A percentile compares a stretch with the other conserved stretches of the same genome.
phyloP scores from a whole-genome alignment of 2,888 invertebrate species.

The Nemapogon koenigi region DNA sequence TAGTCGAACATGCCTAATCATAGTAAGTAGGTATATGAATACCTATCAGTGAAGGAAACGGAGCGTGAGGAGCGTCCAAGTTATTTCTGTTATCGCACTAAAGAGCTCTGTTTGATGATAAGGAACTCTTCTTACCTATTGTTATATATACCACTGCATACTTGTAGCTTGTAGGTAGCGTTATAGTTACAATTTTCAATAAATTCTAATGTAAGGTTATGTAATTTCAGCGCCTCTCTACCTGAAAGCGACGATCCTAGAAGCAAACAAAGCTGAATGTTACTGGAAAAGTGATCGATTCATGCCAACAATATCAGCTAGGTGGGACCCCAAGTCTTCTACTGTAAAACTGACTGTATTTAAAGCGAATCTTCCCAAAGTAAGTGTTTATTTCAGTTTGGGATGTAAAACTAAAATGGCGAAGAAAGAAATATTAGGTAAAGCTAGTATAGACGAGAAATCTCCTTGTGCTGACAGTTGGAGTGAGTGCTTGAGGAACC shows the following conservation, averaged over 20 bases:
- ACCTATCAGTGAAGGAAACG: no score
- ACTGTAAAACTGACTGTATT: conserved; percentile 68
- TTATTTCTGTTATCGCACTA: no score
- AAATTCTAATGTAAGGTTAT: no score
- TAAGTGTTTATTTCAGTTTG: conserved; percentile 70
- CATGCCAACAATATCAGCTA: conserved; percentile 76
- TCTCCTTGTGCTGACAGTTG: conserved; percentile 65
- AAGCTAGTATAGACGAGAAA: conserved; percentile 69
- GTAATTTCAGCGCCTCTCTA: conserved; percentile 74
- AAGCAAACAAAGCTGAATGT: conserved; percentile 66
- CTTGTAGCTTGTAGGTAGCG: no score
- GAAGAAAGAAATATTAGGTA: conserved; percentile 72
- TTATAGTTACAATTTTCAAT: no score
- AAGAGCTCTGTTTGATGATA: no score
- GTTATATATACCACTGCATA: no score
- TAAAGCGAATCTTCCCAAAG: conserved; percentile 67
- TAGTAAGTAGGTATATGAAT: no score
- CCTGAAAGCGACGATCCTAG: conserved; percentile 77
- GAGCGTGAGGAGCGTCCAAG: no score
- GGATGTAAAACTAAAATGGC: conserved; percentile 72
- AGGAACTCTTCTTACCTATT: no score
- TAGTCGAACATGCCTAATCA: no score
- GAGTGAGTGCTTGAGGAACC: conserved; percentile 65
- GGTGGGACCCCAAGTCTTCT: conserved; percentile 72
- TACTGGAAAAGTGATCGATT: conserved; percentile 79